Percentiles rank a stretch among this genome's conserved stretches.
These are phyloP conservation scores for Amblyopsis hoosieri DNA, from an alignment of 2,797 vertebrate species.

Conservation along the genomic window DNA sequence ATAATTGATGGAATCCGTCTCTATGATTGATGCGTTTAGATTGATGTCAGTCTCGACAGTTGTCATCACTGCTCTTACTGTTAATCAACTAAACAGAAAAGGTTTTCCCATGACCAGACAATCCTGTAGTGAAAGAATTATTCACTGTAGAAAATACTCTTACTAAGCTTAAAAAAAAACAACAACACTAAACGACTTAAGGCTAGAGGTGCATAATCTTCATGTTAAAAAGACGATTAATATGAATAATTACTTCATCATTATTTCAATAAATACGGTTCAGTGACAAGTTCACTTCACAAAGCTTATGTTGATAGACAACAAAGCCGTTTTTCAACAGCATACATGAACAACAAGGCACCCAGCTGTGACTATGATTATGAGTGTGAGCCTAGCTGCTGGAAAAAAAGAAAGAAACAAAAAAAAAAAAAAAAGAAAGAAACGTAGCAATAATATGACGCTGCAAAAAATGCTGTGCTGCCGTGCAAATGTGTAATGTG, in stretches of 20 bases:
- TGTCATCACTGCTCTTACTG: constrained; percentile 62
- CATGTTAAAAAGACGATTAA: too few species aligned
- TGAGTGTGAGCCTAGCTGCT: background rate
- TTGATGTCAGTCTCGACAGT: constrained; percentile 40
- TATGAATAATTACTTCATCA: too few species aligned
- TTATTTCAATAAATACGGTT: too few species aligned
- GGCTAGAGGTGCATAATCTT: too few species aligned
- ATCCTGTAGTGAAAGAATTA: constrained; percentile 57
- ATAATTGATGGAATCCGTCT: constrained; percentile 81
- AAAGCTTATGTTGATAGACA: too few species aligned
- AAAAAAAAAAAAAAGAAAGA: constrained; percentile 33
- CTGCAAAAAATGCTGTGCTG: constrained; percentile 12
- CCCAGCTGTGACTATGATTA: too few species aligned
- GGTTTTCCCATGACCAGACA: constrained; percentile 51
- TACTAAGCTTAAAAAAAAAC: background rate
- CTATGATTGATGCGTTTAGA: constrained; percentile 64
- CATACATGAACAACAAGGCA: constrained; percentile 10
- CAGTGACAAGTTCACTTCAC: too few species aligned
- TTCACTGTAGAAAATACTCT: constrained; percentile 24
- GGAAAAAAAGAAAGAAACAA: background rate
- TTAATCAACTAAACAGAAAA: constrained; percentile 53
- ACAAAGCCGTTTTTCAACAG: too few species aligned
- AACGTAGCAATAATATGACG: constrained; percentile 17
- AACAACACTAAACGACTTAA: too few species aligned
- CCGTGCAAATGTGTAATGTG: constrained; percentile 75